Conservation (phyloP, 2,797 vertebrate genomes). For the Oreochromis mossambicus region DNA sequence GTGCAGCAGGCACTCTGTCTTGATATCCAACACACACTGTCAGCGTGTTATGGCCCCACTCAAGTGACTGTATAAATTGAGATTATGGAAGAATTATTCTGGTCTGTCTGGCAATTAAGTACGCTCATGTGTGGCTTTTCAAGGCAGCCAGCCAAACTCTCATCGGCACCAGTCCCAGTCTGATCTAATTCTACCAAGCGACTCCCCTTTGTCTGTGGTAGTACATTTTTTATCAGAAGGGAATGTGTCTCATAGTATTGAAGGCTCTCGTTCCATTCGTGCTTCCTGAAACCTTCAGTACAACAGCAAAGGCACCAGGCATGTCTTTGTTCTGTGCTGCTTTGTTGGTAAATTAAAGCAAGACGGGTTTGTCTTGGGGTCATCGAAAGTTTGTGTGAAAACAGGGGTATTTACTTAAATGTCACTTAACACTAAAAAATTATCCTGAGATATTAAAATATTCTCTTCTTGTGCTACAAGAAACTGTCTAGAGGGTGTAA, state of each 20-base stretch:
- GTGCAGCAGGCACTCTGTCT: conserved; percentile 53
- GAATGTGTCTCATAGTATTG: conserved; percentile 72
- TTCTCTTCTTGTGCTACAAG: not conserved
- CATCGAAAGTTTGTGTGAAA: conserved; percentile 36
- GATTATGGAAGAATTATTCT: conserved; percentile 86
- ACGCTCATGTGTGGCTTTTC: conserved; percentile 87
- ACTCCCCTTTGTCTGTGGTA: conserved; percentile 78
- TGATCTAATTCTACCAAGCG: conserved; percentile 81
- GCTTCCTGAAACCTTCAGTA: conserved; percentile 34
- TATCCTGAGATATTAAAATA: conserved; percentile 17
- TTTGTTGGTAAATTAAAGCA: conserved; percentile 46
- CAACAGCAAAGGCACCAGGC: conserved; percentile 12
- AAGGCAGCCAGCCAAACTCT: conserved; percentile 85
- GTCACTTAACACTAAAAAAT: conserved; percentile 31
- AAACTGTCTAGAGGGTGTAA: conserved; percentile 27
- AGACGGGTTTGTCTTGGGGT: conserved; percentile 39
- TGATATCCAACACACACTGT: conserved; percentile 63
- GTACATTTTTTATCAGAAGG: conserved; percentile 77
- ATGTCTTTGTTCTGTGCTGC: conserved; percentile 31
- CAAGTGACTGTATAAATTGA: conserved; percentile 73
- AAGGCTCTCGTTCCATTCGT: conserved; percentile 59
- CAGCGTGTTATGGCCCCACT: conserved; percentile 60
- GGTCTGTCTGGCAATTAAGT: conserved; percentile 89
- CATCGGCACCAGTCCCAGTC: conserved; percentile 83
- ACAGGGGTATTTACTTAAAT: conserved; percentile 31